phyloP scores from a whole-genome alignment of 64 coral and sea anemone genomes.

The Montipora efflorescens region DNA sequence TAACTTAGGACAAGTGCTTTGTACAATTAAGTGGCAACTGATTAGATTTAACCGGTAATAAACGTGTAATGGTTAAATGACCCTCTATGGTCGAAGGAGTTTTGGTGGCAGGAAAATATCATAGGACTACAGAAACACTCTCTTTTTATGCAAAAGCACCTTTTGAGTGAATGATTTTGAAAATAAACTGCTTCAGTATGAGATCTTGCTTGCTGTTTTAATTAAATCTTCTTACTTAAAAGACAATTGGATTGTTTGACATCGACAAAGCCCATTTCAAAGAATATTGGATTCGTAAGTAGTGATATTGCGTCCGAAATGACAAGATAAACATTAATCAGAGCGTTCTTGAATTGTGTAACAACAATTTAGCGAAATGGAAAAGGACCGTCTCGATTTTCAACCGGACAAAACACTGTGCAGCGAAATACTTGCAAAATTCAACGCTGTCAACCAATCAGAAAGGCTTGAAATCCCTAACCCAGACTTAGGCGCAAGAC shows the following conservation, averaged over 20 bases:
- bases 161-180: background rate
- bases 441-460: background rate
- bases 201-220: background rate
- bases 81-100: background rate
- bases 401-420: background rate
- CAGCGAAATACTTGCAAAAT: background rate
- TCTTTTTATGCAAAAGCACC: background rate
- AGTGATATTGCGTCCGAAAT: background rate
- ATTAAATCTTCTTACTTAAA: constrained; percentile 25
- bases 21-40: too few relatives aligned
- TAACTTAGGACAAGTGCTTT: too few relatives aligned
- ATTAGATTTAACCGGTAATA: too few relatives aligned
- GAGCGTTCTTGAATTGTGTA: background rate
- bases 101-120: background rate
- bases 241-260: constrained; percentile 24
- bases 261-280: constrained; percentile 15
- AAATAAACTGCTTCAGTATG: background rate
- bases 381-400: background rate
- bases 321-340: background rate
- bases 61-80: background rate
- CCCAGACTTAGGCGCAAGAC: background rate
- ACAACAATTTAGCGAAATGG: background rate
- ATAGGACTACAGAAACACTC: too few relatives aligned
- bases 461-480: background rate
- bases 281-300: background rate